phyloP scores from a whole-genome alignment of 2,888 invertebrate species.

The Chloroclystis v-ata region DNA sequence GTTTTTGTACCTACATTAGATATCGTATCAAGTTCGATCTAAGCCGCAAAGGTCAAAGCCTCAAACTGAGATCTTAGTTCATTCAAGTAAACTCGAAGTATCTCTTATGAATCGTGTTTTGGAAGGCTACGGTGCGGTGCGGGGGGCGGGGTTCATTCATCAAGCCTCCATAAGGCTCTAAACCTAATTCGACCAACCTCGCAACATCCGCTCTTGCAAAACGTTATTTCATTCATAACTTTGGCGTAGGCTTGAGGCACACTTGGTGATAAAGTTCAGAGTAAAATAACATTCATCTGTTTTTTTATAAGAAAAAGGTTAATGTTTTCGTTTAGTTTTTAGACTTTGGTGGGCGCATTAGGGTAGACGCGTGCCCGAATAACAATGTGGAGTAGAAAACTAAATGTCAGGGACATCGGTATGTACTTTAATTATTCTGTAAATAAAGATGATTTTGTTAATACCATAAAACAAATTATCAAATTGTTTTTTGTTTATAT shows the following conservation, averaged over 20 bases:
- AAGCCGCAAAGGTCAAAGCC: slow-evolving; percentile 18
- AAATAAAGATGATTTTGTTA: too few species aligned
- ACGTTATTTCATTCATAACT: slow-evolving; percentile 77
- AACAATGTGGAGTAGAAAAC: too few species aligned
- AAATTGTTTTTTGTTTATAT: too few species aligned
- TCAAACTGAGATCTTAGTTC: slow-evolving; percentile 11
- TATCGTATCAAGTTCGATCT: slow-evolving; percentile 14
- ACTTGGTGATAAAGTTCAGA: slow-evolving; percentile 44
- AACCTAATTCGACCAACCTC: slow-evolving; percentile 77
- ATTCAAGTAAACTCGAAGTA: slow-evolving; percentile 10
- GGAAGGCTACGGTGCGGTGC: slow-evolving; percentile 15
- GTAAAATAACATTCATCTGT: background rate
- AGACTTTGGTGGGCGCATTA: too few species aligned
- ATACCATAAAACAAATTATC: too few species aligned
- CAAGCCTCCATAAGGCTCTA: slow-evolving; percentile 75
- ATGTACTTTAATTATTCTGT: too few species aligned
- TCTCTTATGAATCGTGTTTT: slow-evolving; percentile 29
- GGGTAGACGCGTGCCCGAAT: too few species aligned
- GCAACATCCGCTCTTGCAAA: slow-evolving; percentile 79
- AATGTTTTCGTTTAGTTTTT: too few species aligned
- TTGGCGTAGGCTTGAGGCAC: slow-evolving; percentile 50
- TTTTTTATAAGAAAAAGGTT: background rate
- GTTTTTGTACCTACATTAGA: too few species aligned
- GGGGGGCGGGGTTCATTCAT: slow-evolving; percentile 64
- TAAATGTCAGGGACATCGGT: too few species aligned